phyloP scores from a whole-genome alignment of 2,888 invertebrate species.

The Priocnemis perturbator region DNA sequence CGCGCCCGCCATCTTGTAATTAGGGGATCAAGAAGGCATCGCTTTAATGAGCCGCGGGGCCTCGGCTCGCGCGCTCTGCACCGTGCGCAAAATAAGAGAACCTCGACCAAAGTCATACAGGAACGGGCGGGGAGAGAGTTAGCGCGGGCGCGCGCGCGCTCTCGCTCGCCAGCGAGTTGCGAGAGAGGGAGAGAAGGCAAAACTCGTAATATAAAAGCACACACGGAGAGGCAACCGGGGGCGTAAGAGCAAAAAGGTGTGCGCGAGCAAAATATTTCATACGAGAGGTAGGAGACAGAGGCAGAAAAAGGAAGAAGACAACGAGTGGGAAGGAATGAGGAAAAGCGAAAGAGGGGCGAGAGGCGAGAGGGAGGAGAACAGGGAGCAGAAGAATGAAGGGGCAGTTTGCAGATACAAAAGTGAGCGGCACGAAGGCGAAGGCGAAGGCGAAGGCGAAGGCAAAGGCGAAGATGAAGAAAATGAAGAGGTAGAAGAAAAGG shows the following conservation, averaged over 20 bases:
- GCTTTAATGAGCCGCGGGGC: slow-evolving; percentile 71
- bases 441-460: slow-evolving; percentile 14
- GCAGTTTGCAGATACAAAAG: neutral
- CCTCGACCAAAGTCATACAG: neutral
- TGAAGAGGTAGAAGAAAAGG: slow-evolving; percentile 11
- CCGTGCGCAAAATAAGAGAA: slow-evolving; percentile 23
- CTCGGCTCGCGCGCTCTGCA: slow-evolving; percentile 36
- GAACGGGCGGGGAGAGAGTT: slow-evolving; percentile 2
- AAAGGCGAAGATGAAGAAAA: slow-evolving; percentile 21
- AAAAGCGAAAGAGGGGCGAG: slow-evolving; percentile 14
- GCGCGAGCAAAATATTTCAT: slow-evolving; percentile 62
- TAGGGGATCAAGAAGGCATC: slow-evolving; percentile 71
- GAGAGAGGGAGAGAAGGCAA: slow-evolving; percentile 43
- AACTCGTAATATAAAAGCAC: slow-evolving; percentile 54
- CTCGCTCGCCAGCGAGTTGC: neutral
- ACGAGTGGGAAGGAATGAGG: slow-evolving; percentile 16
- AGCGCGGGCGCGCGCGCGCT: no score
- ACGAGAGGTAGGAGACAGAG: slow-evolving; percentile 35
- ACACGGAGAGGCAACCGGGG: slow-evolving; percentile 25
- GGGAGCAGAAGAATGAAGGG: slow-evolving; percentile 13
- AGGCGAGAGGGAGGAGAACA: slow-evolving; percentile 22
- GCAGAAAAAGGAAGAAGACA: slow-evolving; percentile 16
- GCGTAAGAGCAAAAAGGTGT: slow-evolving; percentile 47
- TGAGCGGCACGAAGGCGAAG: slow-evolving; percentile 12
- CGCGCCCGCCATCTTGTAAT: slow-evolving; percentile 73